These are phyloP conservation scores for Actenoides hombroni DNA, from an alignment of 2,113 vertebrate species.

Conservation along the genomic window DNA sequence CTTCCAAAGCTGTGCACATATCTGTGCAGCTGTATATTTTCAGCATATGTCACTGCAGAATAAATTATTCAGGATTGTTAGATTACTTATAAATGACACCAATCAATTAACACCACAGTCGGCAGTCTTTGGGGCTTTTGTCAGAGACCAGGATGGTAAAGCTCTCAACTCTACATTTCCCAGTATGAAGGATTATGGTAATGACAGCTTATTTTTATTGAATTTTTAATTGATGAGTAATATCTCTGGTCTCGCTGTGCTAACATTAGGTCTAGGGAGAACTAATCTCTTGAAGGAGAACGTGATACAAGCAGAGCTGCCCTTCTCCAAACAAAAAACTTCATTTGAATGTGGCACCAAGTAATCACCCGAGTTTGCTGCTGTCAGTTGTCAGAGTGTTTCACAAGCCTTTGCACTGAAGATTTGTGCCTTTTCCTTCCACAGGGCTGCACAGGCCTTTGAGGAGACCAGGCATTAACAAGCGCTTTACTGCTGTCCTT, in stretches of 20 bases:
- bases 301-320: neutral
- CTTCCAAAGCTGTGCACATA: neutral
- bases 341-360: neutral
- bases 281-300: constrained; percentile 25
- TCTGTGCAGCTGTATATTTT: constrained; percentile 60
- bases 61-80: constrained; percentile 74
- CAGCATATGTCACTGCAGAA: constrained; percentile 59
- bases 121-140: constrained; percentile 22
- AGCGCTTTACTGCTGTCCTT: neutral
- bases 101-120: constrained; percentile 66
- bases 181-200: constrained; percentile 49
- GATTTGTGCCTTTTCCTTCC: neutral
- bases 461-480: neutral
- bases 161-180: constrained; percentile 19
- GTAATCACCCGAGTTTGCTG: neutral
- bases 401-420: neutral
- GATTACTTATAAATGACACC: constrained; percentile 70
- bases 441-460: neutral
- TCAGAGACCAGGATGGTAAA: constrained; percentile 24
- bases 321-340: neutral
- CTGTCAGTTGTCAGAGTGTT: neutral
- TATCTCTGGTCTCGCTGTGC: neutral
- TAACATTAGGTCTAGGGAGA: neutral
- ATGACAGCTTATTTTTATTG: constrained; percentile 35
- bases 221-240: constrained; percentile 55